Conservation (phyloP, 2,113 vertebrate genomes). For the Megalops atlanticus region DNA sequence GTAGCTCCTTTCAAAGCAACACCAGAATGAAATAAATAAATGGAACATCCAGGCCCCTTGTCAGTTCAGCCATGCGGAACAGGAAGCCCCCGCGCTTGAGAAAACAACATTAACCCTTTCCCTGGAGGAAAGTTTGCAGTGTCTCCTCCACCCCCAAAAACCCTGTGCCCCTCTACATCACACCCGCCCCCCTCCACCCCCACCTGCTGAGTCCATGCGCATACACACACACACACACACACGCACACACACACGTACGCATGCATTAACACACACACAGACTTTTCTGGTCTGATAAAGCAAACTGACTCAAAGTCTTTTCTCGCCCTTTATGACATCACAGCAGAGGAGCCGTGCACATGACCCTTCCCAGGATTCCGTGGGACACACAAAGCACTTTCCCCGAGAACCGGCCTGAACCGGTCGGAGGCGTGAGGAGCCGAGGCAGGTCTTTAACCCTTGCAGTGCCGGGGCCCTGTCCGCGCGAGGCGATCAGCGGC, state of each 20-base stretch:
- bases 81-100: constrained; percentile 49
- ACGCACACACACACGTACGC: neutral
- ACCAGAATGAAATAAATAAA: neutral
- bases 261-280: constrained; percentile 32
- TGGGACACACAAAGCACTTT: constrained; percentile 92
- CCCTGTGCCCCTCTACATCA: too few relatives aligned
- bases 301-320: constrained; percentile 76
- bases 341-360: constrained; percentile 81
- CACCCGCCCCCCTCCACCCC: constrained; percentile 26
- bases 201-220: constrained; percentile 1
- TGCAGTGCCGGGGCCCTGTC: constrained; percentile 57
- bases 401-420: constrained; percentile 92
- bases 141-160: neutral
- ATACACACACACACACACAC: neutral
- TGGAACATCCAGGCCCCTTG: constrained; percentile 33
- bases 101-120: constrained; percentile 58
- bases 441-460: constrained; percentile 83
- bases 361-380: constrained; percentile 96
- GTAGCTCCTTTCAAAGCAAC: neutral
- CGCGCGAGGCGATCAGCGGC: too few relatives aligned
- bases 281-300: constrained; percentile 52
- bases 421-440: constrained; percentile 76
- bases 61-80: constrained; percentile 44
- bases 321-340: constrained; percentile 85
- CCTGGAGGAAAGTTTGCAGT: neutral